Conservation (phyloP, 1,140 invertebrate genomes). For the Thaumetopoea pityocampa region DNA sequence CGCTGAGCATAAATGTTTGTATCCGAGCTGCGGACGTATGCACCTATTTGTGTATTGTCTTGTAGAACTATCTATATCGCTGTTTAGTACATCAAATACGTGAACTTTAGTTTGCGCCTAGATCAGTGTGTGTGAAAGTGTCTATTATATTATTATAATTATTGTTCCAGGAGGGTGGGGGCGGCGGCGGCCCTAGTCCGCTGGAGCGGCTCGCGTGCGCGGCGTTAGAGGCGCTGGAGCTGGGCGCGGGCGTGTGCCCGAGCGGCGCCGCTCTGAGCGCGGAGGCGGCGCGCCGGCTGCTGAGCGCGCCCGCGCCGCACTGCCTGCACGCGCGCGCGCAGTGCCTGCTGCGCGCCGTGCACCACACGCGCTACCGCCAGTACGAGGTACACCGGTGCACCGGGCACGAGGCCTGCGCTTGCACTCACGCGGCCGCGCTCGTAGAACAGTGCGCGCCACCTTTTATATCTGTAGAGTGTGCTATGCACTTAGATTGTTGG, state of each 20-base stretch:
- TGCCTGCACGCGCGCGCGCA: constrained; percentile 87
- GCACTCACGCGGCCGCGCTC: too few relatives aligned
- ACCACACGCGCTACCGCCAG: constrained; percentile 88
- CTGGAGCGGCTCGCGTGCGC: constrained; percentile 67
- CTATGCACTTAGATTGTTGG: too few relatives aligned
- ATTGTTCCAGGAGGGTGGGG: constrained; percentile 39
- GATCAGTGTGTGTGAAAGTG: too few relatives aligned
- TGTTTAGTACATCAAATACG: too few relatives aligned
- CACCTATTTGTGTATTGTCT: too few relatives aligned
- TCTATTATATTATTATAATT: too few relatives aligned
- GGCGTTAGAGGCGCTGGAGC: constrained; percentile 62
- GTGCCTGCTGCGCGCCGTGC: constrained; percentile 88
- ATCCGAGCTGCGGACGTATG: too few relatives aligned
- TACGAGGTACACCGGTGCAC: constrained; percentile 89
- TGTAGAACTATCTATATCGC: too few relatives aligned
- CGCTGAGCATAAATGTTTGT: too few relatives aligned
- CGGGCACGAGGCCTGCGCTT: too few relatives aligned
- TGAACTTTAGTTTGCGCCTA: neutral
- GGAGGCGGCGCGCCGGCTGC: constrained; percentile 81
- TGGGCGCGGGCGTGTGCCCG: constrained; percentile 39
- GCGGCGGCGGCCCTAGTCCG: constrained; percentile 44
- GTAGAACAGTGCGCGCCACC: too few relatives aligned
- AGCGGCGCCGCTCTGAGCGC: constrained; percentile 26
- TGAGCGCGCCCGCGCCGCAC: constrained; percentile 89
- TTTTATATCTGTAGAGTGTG: too few relatives aligned